These are phyloP conservation scores for Hippopotamyrus pictus DNA, from an alignment of 2,797 vertebrate genomes.

Conservation along the genomic window DNA sequence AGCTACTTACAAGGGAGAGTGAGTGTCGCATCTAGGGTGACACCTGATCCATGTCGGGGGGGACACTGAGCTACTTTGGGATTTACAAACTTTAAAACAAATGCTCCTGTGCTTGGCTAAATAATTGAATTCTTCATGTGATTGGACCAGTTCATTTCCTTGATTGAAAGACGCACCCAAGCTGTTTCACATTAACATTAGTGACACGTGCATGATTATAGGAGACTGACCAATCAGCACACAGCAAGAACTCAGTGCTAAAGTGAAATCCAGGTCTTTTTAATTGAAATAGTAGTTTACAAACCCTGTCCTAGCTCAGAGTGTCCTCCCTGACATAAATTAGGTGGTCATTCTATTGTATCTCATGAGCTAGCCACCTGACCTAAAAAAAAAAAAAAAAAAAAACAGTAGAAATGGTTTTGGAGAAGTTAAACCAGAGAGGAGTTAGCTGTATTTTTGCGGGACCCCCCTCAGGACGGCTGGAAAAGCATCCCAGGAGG, in stretches of 20 bases:
- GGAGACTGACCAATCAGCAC: not conserved
- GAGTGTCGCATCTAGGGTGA: not conserved
- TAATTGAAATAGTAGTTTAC: not conserved
- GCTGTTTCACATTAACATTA: not conserved
- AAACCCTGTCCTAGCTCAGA: not conserved
- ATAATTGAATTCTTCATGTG: not conserved
- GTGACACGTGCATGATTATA: not conserved
- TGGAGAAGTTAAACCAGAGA: not conserved
- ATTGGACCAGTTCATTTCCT: not conserved
- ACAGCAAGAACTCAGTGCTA: not conserved
- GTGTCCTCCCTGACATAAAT: not conserved
- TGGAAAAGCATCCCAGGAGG: not conserved
- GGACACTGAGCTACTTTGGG: not conserved
- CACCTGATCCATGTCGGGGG: not conserved
- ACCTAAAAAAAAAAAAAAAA: not conserved
- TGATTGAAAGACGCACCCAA: not conserved
- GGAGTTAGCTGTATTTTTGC: not conserved
- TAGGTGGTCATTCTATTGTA: not conserved
- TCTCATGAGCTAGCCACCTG: not conserved
- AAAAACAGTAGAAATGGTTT: not conserved
- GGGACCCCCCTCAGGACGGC: not conserved
- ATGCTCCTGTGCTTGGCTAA: not conserved
- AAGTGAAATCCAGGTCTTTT: not conserved
- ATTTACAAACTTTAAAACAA: not conserved
- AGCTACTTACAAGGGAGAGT: not conserved